Evolutionary conservation across 2,113 vertebrate genomes (phyloP).

Genomic region (Sitta europaea): DNA sequence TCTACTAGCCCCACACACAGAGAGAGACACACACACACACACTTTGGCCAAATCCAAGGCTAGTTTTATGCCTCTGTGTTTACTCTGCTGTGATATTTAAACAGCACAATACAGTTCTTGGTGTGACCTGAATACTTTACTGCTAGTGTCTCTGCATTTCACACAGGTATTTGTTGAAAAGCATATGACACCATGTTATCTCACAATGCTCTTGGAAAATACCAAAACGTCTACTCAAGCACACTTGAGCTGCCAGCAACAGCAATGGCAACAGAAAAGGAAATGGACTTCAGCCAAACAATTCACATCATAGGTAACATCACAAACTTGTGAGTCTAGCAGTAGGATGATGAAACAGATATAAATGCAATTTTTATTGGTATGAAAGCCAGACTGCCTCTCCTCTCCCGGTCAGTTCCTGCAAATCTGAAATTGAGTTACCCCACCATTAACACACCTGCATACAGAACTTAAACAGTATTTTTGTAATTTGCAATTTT

Average conservation of each 20-base stretch:
- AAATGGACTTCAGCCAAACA: background rate
- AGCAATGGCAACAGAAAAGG: background rate
- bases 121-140: background rate
- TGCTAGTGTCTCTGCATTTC: background rate
- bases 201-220: background rate
- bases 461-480: background rate
- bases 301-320: background rate
- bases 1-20: background rate
- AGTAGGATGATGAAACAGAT: background rate
- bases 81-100: background rate
- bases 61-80: background rate
- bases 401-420: background rate
- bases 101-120: background rate
- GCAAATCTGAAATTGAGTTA: background rate
- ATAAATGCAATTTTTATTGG: background rate
- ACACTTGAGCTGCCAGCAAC: background rate
- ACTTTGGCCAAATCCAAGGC: background rate
- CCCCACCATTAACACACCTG: background rate
- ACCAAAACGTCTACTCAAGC: background rate
- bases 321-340: background rate
- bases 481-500: background rate
- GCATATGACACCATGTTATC: background rate
- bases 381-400: background rate
- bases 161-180: background rate
- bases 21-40: background rate